Base-by-base conservation (phyloP, 30 jellyfish, hydroid and myxozoan species). In the Morbakka virulenta region DNA sequence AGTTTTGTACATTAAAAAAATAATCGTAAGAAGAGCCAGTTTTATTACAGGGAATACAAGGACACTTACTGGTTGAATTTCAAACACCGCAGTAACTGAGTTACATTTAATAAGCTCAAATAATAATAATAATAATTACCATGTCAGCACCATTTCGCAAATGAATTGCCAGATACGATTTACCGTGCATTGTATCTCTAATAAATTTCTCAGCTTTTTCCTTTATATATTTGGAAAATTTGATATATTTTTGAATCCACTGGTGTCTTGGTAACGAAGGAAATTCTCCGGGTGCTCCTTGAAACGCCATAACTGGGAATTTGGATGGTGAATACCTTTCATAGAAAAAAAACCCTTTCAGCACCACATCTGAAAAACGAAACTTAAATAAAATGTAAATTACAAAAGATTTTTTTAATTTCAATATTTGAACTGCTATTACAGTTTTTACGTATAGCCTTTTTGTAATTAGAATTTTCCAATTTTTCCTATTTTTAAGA, bases 281-380 rank as follows among this genome's bases (percentile, higher is more conserved):
- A 51, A 79, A 92, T 35, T 80, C 89, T 0, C 96, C 98, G 30
- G 98, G 98, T 2, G 98, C 96, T 2, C 98, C 96, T 86, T 85
- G 98, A 77, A 92, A 92, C 67, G 98, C 98, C 75, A 69, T 41
- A 29, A 92, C 96, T 22, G 83, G 89, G 35, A 41, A 85, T 6
- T 85, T 69, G 2, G 74, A 50, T 4, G 94, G 65, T 4, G 98
- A 95, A 74, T 83, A 85, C 61, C 96, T 92, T 26, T 4, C 49
- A 48, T 6, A 50, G 33, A 13, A 36, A 11, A 30, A 3, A 41
- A 22, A 30, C 9, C 20, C 57, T 41, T 6, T 41, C 57, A 41
- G 57, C 57, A 41, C 57, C n/a, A n/a, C n/a, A n/a, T 41, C 57
- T 9, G 57, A 41, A 17, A 41, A 17, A 41, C 9, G 13, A 41